Conservation (phyloP, 2,888 invertebrate genomes). For the Selenia dentaria region DNA sequence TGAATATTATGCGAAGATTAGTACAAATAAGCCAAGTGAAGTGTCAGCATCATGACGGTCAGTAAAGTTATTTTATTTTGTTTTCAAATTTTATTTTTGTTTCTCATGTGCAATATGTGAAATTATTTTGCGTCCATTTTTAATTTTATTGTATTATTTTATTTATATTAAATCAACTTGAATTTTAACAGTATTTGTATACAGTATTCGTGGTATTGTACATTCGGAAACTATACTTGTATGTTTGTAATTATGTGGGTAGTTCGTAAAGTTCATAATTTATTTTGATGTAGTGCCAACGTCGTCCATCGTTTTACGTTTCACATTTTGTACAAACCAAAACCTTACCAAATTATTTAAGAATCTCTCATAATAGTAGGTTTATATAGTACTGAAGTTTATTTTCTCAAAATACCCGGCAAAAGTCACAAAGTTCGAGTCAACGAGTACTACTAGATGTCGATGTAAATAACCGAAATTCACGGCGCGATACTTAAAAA, state of each 20-base stretch:
- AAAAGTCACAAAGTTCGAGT: conserved; percentile 69
- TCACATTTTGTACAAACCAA: conserved; percentile 18
- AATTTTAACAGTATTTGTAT: conserved; percentile 73
- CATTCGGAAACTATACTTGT: conserved; percentile 38
- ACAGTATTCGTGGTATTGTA: conserved; percentile 66
- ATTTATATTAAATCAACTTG: conserved; percentile 60
- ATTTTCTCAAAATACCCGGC: conserved; percentile 18
- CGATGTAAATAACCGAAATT: conserved; percentile 62
- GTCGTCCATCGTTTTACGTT: conserved; percentile 55
- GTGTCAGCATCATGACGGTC: conserved; percentile 34
- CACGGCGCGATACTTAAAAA: conserved; percentile 76
- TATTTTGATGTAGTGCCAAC: conserved; percentile 64
- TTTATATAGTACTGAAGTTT: conserved; percentile 6
- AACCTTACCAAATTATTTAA: conserved; percentile 18
- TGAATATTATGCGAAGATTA: too few relatives aligned
- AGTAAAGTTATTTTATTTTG: conserved; percentile 39
- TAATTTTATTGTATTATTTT: conserved; percentile 45
- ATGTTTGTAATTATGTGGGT: conserved; percentile 30
- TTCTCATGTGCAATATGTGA: conserved; percentile 75
- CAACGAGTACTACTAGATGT: conserved; percentile 38
- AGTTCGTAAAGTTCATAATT: conserved; percentile 35
- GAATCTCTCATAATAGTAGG: conserved; percentile 17
- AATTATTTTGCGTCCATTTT: conserved; percentile 81
- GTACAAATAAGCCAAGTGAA: background rate
- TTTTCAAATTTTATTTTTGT: conserved; percentile 43